Base-by-base conservation (phyloP, 1,140 invertebrate genomes). In the Bombus pascuorum region DNA sequence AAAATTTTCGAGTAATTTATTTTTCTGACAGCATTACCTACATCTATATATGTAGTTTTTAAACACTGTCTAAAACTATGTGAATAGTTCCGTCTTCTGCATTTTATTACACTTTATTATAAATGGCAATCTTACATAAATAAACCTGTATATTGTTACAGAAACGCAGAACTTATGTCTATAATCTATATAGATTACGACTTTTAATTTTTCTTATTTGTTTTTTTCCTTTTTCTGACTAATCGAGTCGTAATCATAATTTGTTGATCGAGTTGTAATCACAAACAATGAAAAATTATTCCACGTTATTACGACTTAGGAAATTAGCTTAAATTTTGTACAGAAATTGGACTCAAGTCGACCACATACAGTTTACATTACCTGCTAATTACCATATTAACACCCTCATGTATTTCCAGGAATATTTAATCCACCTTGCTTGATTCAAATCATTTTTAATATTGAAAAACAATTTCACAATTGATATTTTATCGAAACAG, bases 91-190 rank as follows among this genome's bases (percentile, higher is more conserved):
- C 82, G 74, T 83, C 74, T 78, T 90, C 82, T 91, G 86, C 82
- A 91, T 89, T 86, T 91, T 84, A 93, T 91, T 93, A 89, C 88
- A 92, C 92, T 95, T 95, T 95, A 95, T 95, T 95, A 93, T 86
- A 94, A 94, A 94, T 92, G 92, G 92, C 92, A 92, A 94, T 94
- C 87, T 94, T 94, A 95, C 94, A 95, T 94, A 92, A 93, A 91
- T 93, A 92, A 92, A 92, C 90, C 91, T 93, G 91, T 92, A 90
- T 93, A 91, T 89, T 86, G 83, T 92, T 94, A 94, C 93, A 94
- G 92, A 94, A 94, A 95, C 93, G 92, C 90, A 93, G 92, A 94
- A 92, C 94, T 95, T 95, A 95, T 71, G 90, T 91, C 93, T 95
- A 95, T 81, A 81, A 87, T 91, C 81, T 86, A 87, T 92, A 92